phyloP scores from a whole-genome alignment of 2,797 vertebrate genomes.

The Sphenodon punctatus region DNA sequence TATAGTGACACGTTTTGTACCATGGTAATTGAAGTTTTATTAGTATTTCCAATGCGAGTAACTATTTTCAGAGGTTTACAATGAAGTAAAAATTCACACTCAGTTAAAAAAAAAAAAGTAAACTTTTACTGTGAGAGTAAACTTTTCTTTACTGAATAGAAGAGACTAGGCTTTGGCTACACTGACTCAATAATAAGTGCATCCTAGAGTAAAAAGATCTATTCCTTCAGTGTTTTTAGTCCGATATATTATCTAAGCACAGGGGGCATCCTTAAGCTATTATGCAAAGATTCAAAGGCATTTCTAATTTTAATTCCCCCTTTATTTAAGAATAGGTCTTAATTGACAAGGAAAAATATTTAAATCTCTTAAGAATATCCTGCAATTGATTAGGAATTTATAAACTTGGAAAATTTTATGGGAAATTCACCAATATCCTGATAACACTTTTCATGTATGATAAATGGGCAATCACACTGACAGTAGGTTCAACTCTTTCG shows the following conservation, averaged over 20 bases:
- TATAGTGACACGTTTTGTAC: constrained; percentile 4
- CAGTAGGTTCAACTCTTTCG: not conserved
- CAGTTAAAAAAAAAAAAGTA: not conserved
- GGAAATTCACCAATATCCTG: not conserved
- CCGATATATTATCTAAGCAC: not conserved
- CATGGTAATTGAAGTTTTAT: not conserved
- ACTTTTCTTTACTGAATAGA: not conserved
- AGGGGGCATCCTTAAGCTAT: not conserved
- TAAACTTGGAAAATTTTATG: not conserved
- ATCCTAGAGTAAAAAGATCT: not conserved
- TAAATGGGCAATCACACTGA: not conserved
- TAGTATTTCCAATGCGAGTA: not conserved
- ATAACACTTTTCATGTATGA: not conserved
- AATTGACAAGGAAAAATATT: not conserved
- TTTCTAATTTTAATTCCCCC: not conserved
- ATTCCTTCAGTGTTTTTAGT: not conserved
- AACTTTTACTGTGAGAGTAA: not conserved
- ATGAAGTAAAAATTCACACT: constrained; percentile 1
- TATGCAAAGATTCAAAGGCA: not conserved
- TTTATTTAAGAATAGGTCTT: not conserved
- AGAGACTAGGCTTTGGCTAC: too few relatives aligned
- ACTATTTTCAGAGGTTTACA: not conserved
- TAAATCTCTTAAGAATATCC: not conserved
- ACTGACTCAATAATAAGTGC: not conserved
- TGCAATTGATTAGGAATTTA: not conserved